phyloP scores from a whole-genome alignment of 2,797 vertebrate genomes.

The Amblyopsis hoosieri region DNA sequence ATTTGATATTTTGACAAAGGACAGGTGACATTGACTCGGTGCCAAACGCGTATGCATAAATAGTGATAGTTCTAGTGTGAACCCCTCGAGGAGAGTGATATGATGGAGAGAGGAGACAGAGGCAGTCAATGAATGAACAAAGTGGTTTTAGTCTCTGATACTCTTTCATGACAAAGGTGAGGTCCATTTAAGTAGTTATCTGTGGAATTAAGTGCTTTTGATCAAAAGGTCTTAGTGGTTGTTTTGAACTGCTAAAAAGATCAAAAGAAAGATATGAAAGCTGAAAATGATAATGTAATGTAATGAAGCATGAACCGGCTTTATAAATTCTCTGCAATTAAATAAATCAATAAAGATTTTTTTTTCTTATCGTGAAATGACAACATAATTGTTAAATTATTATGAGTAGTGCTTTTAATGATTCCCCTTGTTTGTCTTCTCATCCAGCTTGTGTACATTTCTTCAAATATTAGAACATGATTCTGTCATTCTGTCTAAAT shows the following conservation, averaged over 20 bases:
- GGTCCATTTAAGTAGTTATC: slow-evolving; percentile 17
- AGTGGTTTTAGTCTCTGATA: slow-evolving; percentile 16
- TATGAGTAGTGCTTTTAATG: neutral
- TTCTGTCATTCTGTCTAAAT: neutral
- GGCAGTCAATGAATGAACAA: slow-evolving; percentile 30
- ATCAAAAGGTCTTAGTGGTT: slow-evolving; percentile 6
- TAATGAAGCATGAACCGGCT: slow-evolving; percentile 7
- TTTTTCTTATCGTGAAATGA: neutral
- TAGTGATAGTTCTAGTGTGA: slow-evolving; percentile 5
- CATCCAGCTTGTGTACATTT: neutral
- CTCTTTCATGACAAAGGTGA: slow-evolving; percentile 22
- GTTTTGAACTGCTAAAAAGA: neutral
- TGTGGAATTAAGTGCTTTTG: slow-evolving; percentile 16
- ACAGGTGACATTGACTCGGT: slow-evolving; percentile 18
- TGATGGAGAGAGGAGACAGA: slow-evolving; percentile 21
- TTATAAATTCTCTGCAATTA: no score
- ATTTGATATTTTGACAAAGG: slow-evolving; percentile 10
- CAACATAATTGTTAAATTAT: neutral
- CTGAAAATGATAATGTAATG: neutral
- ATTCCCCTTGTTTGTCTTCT: neutral
- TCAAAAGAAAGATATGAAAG: neutral
- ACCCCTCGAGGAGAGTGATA: slow-evolving; percentile 15
- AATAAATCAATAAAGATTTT: no score
- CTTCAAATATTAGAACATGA: neutral
- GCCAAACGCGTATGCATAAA: slow-evolving; percentile 7